phyloP scores from a whole-genome alignment of 2,113 vertebrate genomes.

The Melanocharis versteri region DNA sequence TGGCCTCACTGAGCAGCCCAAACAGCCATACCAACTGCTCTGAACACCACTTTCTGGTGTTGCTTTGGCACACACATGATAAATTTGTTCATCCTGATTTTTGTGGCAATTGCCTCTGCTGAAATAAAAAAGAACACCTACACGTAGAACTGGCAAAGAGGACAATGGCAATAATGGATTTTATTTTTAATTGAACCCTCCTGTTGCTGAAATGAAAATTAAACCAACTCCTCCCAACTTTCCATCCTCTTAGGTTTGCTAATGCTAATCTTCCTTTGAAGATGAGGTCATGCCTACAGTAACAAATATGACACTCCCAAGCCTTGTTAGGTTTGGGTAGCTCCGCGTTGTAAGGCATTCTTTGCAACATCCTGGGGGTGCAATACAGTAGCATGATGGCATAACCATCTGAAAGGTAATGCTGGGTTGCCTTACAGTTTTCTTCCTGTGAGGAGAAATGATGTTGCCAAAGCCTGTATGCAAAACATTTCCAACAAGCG shows the following conservation, averaged over 20 bases:
- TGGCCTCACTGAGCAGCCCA: not conserved
- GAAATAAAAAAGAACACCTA: not conserved
- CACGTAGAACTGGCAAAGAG: not conserved
- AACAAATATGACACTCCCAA: not conserved
- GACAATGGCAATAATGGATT: not conserved
- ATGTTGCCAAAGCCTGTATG: not conserved
- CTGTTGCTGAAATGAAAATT: not conserved
- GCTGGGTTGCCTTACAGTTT: not conserved
- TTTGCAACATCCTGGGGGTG: not conserved
- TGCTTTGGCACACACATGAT: not conserved
- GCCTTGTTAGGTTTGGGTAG: not conserved
- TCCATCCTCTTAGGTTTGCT: not conserved
- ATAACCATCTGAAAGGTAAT: not conserved
- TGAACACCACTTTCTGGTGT: not conserved
- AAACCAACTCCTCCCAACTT: not conserved
- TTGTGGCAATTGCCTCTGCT: not conserved
- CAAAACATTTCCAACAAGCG: not conserved
- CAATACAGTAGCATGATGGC: not conserved
- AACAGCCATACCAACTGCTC: not conserved
- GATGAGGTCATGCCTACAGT: not conserved
- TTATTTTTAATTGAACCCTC: not conserved
- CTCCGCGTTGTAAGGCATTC: not conserved
- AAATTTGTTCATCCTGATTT: not conserved
- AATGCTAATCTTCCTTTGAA: not conserved
- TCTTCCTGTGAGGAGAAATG: not conserved